Evolutionary conservation across 2,888 invertebrate species (phyloP), one percentile per base, ranked within the genome.

Genomic region (Catocala sponsa): DNA sequence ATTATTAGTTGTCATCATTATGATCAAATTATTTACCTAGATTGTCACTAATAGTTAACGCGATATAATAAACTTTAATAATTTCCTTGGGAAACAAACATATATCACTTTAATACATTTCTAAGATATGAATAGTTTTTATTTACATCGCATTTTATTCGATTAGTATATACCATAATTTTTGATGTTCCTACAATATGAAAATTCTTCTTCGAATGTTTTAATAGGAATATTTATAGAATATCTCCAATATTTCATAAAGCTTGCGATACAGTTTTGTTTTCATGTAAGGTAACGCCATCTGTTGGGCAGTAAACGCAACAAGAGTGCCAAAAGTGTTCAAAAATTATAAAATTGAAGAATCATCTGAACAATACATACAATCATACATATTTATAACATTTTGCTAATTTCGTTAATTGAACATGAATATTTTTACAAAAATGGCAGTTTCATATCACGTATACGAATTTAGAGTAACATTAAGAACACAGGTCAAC

Each of bases 81-180:
- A 90, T 92, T 93, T 93, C 92, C 92, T 91, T 91, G 84, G 93
- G 93, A 93, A 94, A 92, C 85, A 89, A 90, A 89, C 82, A 82
- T 70, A 80, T 91, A 92, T 94, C 91, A 92, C 91, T 90, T 92
- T 79, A 89, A 89, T 92, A 91, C 77, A 82, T 82, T 80, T 86
- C 93, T 94, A 94, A 89, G 94, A 94, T 94, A 94, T 94, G 94
- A 94, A 91, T 91, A 92, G 86, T 84, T 82, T 84, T 83, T 90
- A 92, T 91, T 84, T 91, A 91, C 90, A 91, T 77, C 76, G 74
- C 82, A 63, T 78, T 79, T 78, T 74, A 79, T 72, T 82, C 72
- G 68, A 74, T 77, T 78, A 80, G 69, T 74, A 80, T 79, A 80
- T 76, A 76, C 63, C 59, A 72, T 72, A 64, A 72, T 66, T 75